Evolutionary conservation across 2,113 vertebrate genomes (phyloP).

Genomic region (Urocolius indicus): DNA sequence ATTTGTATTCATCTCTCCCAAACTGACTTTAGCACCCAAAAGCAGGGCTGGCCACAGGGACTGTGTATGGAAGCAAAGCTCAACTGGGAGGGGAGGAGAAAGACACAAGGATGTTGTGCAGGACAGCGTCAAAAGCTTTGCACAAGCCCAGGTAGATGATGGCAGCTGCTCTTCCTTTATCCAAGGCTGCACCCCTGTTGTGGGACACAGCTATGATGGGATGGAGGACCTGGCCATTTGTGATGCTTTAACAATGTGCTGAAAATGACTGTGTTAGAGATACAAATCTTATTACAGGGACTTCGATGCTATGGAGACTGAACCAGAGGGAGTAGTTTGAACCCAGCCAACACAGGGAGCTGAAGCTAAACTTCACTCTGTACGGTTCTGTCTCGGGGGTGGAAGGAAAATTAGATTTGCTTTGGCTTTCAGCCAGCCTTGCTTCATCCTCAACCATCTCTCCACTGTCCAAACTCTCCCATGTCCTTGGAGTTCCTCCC

Average conservation of each 20-base stretch:
- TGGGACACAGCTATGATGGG: background rate
- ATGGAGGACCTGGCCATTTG: background rate
- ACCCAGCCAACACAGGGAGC: background rate
- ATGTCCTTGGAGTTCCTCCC: conserved; percentile 56
- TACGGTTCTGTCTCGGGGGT: background rate
- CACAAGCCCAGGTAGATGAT: too few species aligned
- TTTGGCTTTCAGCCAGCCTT: conserved; percentile 22
- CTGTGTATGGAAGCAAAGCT: accelerated
- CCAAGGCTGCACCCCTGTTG: too few species aligned
- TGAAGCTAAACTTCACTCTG: background rate
- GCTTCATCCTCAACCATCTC: conserved; percentile 8
- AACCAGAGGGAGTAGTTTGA: background rate
- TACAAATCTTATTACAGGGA: conserved; percentile 22
- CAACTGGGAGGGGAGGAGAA: accelerated
- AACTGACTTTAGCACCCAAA: accelerated
- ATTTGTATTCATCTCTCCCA: background rate
- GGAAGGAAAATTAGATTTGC: conserved; percentile 28
- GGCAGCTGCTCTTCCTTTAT: too few species aligned
- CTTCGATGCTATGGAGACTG: background rate
- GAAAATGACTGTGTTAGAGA: background rate
- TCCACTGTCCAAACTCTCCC: conserved; percentile 41
- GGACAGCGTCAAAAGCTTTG: background rate
- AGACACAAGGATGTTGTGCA: accelerated
- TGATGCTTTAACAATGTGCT: background rate
- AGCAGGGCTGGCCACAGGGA: background rate